Evolutionary conservation across 1,140 invertebrate species (phyloP), one percentile per base, ranked within the genome.

Genomic region (Brachionus rotundiformis): DNA sequence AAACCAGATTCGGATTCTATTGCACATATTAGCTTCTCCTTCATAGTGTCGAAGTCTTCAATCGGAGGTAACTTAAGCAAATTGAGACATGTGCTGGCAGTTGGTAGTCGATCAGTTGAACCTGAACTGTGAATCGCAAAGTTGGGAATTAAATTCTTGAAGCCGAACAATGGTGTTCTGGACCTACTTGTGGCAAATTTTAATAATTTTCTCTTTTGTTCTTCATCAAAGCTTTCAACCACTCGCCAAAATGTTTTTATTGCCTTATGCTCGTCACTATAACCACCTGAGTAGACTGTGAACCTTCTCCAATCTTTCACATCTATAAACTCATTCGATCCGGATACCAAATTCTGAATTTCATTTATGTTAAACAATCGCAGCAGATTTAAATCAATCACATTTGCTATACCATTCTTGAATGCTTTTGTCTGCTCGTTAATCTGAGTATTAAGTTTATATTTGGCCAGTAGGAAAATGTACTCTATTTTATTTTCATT

Each of bases 171-270:
- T 3, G 96, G 96, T n/a, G 95, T 95, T 84, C 95, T 88, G 0
- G 95, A 98, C 85, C 95, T 98, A 85, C 95, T 96, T 0, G 96
- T 98, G 4, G 98, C 95, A 90, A 98, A 98, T 87, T 97, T 96
- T 0, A 98, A 88, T 11, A 98, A 87, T 84, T 95, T 92, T 75
- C 94, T 90, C 76, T 93, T 92, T 86, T 97, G 93, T 27, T 91
- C 89, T 87, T 96, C 94, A 82, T 90, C 92, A 85, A 98, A 95
- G 19, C 90, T 90, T 82, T 92, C 89, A 3, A 98, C 90, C 23
- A 95, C 93, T 83, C 87, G 91, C 92, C 95, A 95, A 93, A 90
- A 98, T 92, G 59, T 91, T 92, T 33, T 91, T 90, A 91, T 98
- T 2, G 90, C 89, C 29, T 86, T 86, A 85, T 91, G 94, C 63